Evolutionary conservation across 2,113 vertebrate genomes (phyloP), one percentile per base, ranked within the genome.

Genomic region (Gobiocypris rarus): DNA sequence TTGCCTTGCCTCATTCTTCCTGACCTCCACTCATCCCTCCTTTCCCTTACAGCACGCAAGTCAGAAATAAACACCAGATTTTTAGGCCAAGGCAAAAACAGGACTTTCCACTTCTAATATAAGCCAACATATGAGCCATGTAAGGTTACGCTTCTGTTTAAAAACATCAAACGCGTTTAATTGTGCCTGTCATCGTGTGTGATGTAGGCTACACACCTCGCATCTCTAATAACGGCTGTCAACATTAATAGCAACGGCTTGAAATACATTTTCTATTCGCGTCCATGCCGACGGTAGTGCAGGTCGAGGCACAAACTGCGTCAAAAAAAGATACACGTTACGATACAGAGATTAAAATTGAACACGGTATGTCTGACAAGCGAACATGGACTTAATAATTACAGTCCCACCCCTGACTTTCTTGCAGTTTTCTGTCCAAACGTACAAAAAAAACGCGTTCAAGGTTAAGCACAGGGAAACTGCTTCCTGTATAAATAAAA

Each of bases 151-250:
- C 24, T 24, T 28, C 54, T 10, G 9, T 43, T 61, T 45, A 48
- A 74, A 74, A 5, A 58, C 38, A 82, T 58, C 52, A 58, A 73
- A 43, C n/a, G 24, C 9, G 14, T 26, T 77, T 50, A 41, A 77
- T 76, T 61, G 48, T 41, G 59, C 9, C 61, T 67, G 73, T 76
- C 83, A 65, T 67, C 22, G 61, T 67, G 61, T 52, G 26, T 58
- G 50, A 56, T n/a, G n/a, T n/a, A n/a, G n/a, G n/a, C n/a, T n/a
- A 43, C 11, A 7, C 34, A 59, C 5, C 11, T 38, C 54, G 24
- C 81, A 50, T 38, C 82, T 75, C 82, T 48, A 65, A 69, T 76
- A 65, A 26, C 52, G 48, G 41, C 83, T 76, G 59, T 76, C 83
- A 77, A 63, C 74, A 45, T 28, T 34, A 43, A 77, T 69, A 69